phyloP scores from a whole-genome alignment of 64 coral and sea anemone genomes.

The Orbicella faveolata region DNA sequence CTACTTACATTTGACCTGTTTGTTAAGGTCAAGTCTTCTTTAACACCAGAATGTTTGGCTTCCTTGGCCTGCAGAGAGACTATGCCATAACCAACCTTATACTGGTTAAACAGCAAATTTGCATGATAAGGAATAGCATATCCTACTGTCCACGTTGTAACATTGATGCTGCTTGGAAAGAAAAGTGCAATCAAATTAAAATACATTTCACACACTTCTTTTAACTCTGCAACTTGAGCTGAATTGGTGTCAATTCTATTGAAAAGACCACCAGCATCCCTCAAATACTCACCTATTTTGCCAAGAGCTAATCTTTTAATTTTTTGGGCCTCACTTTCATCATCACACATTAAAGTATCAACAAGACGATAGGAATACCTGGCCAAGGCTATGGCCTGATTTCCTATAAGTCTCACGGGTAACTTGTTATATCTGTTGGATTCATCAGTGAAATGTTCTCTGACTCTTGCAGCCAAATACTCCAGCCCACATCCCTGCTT shows the following conservation, averaged over 20 bases:
- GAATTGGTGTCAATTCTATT: neutral
- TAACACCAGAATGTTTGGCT: conserved; percentile 46
- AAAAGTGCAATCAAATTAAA: conserved; percentile 37
- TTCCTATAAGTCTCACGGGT: conserved; percentile 29
- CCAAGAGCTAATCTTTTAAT: conserved; percentile 5
- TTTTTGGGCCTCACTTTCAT: conserved; percentile 9
- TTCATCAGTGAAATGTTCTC: conserved; percentile 46
- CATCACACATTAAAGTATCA: neutral
- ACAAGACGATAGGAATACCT: conserved; percentile 30
- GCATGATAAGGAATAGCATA: conserved; percentile 66
- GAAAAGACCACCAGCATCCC: conserved; percentile 36
- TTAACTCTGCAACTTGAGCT: neutral
- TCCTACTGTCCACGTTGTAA: conserved; percentile 37
- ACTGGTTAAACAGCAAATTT: neutral
- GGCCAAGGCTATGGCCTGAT: conserved; percentile 40
- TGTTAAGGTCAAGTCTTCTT: conserved; percentile 30
- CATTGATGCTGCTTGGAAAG: conserved; percentile 29
- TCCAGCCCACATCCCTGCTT: conserved; percentile 34
- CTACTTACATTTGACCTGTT: conserved; percentile 25
- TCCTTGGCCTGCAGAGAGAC: conserved; percentile 55
- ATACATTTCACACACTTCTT: conserved; percentile 39
- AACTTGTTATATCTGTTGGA: conserved; percentile 35
- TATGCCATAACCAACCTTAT: conserved; percentile 68
- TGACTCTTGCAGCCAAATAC: conserved; percentile 17
- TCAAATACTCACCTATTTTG: conserved; percentile 31